These are phyloP conservation scores for Hylomyscus alleni DNA, from an alignment of 2,797 vertebrate genomes.

Conservation along the genomic window DNA sequence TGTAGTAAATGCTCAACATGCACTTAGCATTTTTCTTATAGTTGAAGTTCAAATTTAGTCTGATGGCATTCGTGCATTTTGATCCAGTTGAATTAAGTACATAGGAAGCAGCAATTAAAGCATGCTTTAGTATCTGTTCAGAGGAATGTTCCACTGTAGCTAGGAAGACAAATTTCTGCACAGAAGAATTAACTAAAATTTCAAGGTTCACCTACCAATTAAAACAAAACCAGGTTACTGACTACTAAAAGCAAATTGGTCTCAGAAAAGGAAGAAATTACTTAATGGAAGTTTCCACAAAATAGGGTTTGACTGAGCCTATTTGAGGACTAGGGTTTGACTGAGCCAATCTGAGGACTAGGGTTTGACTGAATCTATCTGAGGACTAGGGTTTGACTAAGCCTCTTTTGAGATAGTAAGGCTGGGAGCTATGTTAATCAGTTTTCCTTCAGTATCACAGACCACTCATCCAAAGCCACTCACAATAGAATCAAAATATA, in stretches of 20 bases:
- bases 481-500: neutral
- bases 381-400: neutral
- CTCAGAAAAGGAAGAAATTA: constrained; percentile 3
- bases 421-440: neutral
- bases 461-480: neutral
- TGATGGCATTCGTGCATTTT: neutral
- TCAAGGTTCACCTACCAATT: neutral
- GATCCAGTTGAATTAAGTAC: neutral
- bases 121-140: neutral
- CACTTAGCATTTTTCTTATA: neutral
- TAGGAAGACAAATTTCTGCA: neutral
- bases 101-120: neutral
- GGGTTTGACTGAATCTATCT: too few species aligned
- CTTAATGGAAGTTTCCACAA: neutral
- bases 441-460: neutral
- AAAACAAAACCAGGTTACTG: neutral
- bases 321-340: neutral
- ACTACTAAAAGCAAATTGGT: neutral
- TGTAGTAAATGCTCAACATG: neutral
- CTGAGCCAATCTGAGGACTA: too few species aligned
- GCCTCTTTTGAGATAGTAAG: neutral
- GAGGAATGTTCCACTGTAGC: neutral
- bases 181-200: neutral
- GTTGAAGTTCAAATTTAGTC: neutral
- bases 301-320: neutral